Evolutionary conservation across 2,888 invertebrate species (phyloP).

Genomic region (Troides aeacus): DNA sequence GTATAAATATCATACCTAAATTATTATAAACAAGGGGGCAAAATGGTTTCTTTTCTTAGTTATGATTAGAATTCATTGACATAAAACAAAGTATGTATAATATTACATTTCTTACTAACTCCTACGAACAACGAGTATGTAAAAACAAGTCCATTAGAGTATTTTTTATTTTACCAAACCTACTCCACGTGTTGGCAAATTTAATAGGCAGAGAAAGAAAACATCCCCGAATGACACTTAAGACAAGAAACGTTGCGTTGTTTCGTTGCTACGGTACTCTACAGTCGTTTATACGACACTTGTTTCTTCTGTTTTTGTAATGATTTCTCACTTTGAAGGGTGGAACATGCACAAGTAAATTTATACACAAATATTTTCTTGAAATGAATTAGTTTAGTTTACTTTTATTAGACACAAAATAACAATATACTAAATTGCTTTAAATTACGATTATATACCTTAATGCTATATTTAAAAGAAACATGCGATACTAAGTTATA

Average conservation of each 20-base stretch:
- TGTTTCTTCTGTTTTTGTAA: background rate
- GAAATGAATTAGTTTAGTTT: too few species aligned
- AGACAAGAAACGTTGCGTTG: constrained; percentile 21
- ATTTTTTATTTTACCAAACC: background rate
- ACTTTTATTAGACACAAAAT: too few species aligned
- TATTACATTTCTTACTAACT: too few species aligned
- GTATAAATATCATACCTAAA: too few species aligned
- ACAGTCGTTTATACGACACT: constrained; percentile 21
- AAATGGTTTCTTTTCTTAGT: too few species aligned
- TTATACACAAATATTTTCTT: constrained; percentile 6
- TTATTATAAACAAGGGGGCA: too few species aligned
- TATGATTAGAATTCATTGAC: too few species aligned
- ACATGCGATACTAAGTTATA: too few species aligned
- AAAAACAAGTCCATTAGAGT: background rate
- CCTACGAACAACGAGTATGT: background rate
- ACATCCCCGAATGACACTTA: constrained; percentile 21
- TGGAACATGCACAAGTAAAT: background rate
- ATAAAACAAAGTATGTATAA: too few species aligned
- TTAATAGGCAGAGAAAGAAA: constrained; percentile 12
- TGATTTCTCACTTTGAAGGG: constrained; percentile 1
- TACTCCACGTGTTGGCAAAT: constrained; percentile 9
- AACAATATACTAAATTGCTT: too few species aligned
- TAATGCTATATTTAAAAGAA: too few species aligned
- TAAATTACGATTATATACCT: too few species aligned
- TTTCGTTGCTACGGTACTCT: constrained; percentile 9